Percentiles rank a stretch among this genome's conserved stretches.
phyloP scores from a whole-genome alignment of 2,888 invertebrate genomes.

The Drosophila meridiana region DNA sequence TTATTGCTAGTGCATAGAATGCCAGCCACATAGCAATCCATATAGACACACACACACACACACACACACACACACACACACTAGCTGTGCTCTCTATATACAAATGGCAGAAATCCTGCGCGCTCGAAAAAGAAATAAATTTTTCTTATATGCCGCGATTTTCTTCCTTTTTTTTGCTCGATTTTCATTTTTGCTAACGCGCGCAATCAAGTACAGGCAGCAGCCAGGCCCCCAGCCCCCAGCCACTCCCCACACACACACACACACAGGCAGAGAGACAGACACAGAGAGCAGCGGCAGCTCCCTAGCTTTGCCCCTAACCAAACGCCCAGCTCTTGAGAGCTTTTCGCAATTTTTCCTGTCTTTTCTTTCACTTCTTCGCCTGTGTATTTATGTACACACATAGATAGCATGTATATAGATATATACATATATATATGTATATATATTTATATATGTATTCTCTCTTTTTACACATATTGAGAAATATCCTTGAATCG shows the following conservation, averaged over 20 bases:
- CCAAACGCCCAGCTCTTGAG: slow-evolving; percentile 35
- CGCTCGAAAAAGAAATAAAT: slow-evolving; percentile 58
- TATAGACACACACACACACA: slow-evolving; percentile 19
- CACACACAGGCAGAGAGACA: slow-evolving; percentile 11
- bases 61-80: background rate
- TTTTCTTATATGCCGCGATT: slow-evolving; percentile 69
- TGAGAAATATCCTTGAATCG: slow-evolving; percentile 80
- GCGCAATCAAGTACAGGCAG: slow-evolving; percentile 73
- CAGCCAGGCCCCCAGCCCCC: slow-evolving; percentile 7
- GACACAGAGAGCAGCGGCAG: slow-evolving; percentile 41
- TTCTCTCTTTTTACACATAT: slow-evolving; percentile 67
- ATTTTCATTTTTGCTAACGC: slow-evolving; percentile 78
- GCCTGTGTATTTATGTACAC: slow-evolving; percentile 29
- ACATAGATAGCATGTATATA: slow-evolving; percentile 2
- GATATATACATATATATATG: background rate
- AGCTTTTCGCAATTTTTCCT: slow-evolving; percentile 62
- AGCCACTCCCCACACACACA: slow-evolving; percentile 9
- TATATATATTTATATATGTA: slow-evolving; percentile 11
- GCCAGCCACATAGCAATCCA: slow-evolving; percentile 53
- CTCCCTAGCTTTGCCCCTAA: slow-evolving; percentile 40
- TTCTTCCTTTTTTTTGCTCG: slow-evolving; percentile 59
- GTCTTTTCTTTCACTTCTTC: slow-evolving; percentile 60
- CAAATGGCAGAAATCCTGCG: slow-evolving; percentile 73
- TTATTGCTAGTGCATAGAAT: slow-evolving; percentile 42
- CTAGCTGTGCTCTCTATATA: slow-evolving; percentile 52